Conservation (phyloP, 2,113 vertebrate species). For the Callipepla californica region DNA sequence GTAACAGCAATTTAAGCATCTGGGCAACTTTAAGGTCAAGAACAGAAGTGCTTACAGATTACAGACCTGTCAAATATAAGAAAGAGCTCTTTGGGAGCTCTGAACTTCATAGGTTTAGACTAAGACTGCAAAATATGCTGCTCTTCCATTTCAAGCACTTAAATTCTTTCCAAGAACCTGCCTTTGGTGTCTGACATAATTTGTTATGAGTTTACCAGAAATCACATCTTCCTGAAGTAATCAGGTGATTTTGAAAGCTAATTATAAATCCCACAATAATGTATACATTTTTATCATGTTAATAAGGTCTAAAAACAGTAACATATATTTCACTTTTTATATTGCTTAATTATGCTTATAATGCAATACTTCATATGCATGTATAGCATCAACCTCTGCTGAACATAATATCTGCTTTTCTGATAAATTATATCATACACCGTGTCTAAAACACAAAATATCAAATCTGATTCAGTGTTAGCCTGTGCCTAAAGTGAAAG, state of each 20-base stretch:
- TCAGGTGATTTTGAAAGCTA: background rate
- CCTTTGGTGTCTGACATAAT: background rate
- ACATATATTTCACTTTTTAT: background rate
- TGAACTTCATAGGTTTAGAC: slow-evolving; percentile 47
- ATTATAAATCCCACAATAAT: background rate
- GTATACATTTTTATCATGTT: background rate
- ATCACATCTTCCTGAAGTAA: background rate
- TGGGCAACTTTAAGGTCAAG: slow-evolving; percentile 64
- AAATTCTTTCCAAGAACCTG: background rate
- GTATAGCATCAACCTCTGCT: background rate
- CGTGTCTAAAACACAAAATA: background rate
- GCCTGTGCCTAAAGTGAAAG: background rate
- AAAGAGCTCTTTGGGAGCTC: slow-evolving; percentile 37
- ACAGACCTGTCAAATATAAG: slow-evolving; percentile 51
- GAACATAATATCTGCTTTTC: background rate
- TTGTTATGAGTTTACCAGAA: background rate
- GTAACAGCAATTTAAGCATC: slow-evolving; percentile 49
- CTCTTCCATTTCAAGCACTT: slow-evolving; percentile 31
- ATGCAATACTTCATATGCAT: background rate
- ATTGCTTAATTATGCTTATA: background rate
- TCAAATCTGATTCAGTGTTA: background rate
- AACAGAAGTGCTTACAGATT: slow-evolving; percentile 63
- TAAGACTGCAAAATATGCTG: slow-evolving; percentile 56
- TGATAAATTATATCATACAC: background rate
- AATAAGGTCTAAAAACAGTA: background rate